Conservation (phyloP, 2,888 invertebrate species). For the Cryptophagus acutangulus region DNA sequence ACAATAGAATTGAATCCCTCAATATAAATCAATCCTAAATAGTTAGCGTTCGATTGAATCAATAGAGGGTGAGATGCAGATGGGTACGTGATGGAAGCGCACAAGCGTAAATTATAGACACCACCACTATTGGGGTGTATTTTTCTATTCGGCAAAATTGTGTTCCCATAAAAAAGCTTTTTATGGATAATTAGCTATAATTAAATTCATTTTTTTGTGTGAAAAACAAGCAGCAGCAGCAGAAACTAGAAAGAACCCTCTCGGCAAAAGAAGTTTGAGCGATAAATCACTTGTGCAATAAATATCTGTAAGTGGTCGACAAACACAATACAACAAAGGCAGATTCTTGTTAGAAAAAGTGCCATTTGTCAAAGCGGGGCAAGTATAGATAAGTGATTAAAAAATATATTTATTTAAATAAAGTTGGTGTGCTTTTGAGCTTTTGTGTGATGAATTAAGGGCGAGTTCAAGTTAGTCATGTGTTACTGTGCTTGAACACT, state of each 20-base stretch:
- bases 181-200: no score
- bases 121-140: conserved; percentile 25
- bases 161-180: no score
- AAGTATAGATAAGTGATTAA: conserved; percentile 7
- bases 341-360: conserved; percentile 2
- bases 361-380: conserved; percentile 4
- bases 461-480: conserved; percentile 34
- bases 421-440: neutral
- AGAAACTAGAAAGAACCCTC: no score
- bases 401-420: conserved; percentile 7
- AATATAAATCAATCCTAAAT: conserved; percentile 36
- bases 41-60: conserved; percentile 36
- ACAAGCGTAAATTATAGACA: conserved; percentile 34
- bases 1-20: conserved; percentile 30
- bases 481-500: conserved; percentile 25
- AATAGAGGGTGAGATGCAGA: conserved; percentile 21
- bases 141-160: no score
- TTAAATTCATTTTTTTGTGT: no score
- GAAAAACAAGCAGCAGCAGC: no score
- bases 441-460: conserved; percentile 37
- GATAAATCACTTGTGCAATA: conserved; percentile 3
- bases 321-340: conserved; percentile 8
- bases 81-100: conserved; percentile 23
- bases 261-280: conserved; percentile 1
- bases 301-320: conserved; percentile 8